Base-by-base conservation (phyloP, 2,888 invertebrate species). In the Drosophila kambysellisi region DNA sequence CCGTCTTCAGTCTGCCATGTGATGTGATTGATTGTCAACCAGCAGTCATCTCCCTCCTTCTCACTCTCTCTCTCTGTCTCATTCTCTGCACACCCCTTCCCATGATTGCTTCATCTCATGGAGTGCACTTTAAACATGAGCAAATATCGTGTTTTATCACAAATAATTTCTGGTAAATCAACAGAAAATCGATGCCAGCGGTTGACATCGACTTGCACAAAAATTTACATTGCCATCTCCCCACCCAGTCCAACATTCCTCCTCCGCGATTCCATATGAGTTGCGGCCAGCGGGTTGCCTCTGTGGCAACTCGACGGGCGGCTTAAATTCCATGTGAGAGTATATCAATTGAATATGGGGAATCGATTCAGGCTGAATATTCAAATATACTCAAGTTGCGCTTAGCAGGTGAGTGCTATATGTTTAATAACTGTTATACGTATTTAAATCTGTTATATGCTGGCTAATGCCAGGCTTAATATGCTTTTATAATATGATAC, bases 121-220 rank as follows among this genome's bases (percentile, higher is more conserved):
- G 56, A 88, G 89, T 83, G 84, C 86, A 89, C 91, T 91, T 85
- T 77, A 80, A 92, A 80, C 85, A 91, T 89, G 88, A 82, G 82
- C 89, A 90, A 91, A 91, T 90, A 91, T 70, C 92, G 92, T 92
- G 92, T 91, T 92, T 93, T 92, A 92, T 92, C 92, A 83, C 92
- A 89, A 89, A 91, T 89, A 88, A 92, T 91, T 90, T 86, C 85
- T 87, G 88, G 88, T 88, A 92, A 92, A 91, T 88, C 91, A 90
- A 91, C 83, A 80, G 76, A 79, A 90, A 89, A 91, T 91, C 91
- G 90, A 91, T 91, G 84, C 41, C 76, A 76, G 37, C 63, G 67
- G 74, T 77, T 74, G 75, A 71, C 75, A 82, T 62, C 52, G 54
- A 69, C 57, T 57, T 32, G 39, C 32, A 33, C 63, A 80, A 60